Percentiles rank a stretch among this genome's conserved stretches.
phyloP scores from a whole-genome alignment of 2,113 vertebrate genomes.

The Vidua macroura region DNA sequence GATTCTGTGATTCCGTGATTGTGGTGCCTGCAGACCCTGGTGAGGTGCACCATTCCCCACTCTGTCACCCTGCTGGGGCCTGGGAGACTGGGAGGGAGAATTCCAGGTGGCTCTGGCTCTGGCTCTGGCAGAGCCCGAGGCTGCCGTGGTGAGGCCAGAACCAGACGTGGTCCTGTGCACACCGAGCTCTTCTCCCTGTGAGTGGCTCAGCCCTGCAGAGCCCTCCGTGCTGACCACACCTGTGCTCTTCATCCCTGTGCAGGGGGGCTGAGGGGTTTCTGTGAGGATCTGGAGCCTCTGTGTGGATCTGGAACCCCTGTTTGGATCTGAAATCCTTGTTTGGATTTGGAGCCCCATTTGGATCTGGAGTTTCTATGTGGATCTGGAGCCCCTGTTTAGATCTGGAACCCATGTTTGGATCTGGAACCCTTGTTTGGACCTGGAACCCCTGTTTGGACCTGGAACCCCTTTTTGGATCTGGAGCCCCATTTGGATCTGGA shows the following conservation, averaged over 20 bases:
- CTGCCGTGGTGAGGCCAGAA: neutral
- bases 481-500: no score
- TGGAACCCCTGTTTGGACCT: no score
- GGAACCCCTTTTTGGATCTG: no score
- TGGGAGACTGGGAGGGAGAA: neutral
- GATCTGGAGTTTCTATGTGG: no score
- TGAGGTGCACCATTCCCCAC: fast-evolving
- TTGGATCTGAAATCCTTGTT: no score
- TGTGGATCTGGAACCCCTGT: no score
- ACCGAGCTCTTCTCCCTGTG: fast-evolving
- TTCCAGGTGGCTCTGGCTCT: neutral
- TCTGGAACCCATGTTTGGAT: neutral
- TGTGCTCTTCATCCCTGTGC: neutral
- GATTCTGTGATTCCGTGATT: fast-evolving
- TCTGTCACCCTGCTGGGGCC: neutral
- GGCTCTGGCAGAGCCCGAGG: neutral
- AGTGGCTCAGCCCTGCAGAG: neutral
- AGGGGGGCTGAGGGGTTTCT: neutral
- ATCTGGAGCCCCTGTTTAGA: no score
- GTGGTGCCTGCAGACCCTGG: neutral
- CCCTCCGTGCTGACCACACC: fast-evolving
- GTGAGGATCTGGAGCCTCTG: neutral
- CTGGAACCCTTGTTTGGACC: no score
- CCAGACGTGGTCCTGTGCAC: neutral
- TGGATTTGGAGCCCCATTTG: neutral